These are phyloP conservation scores for Tipula helvola DNA, from an alignment of 2,888 invertebrate genomes.

Conservation along the genomic window DNA sequence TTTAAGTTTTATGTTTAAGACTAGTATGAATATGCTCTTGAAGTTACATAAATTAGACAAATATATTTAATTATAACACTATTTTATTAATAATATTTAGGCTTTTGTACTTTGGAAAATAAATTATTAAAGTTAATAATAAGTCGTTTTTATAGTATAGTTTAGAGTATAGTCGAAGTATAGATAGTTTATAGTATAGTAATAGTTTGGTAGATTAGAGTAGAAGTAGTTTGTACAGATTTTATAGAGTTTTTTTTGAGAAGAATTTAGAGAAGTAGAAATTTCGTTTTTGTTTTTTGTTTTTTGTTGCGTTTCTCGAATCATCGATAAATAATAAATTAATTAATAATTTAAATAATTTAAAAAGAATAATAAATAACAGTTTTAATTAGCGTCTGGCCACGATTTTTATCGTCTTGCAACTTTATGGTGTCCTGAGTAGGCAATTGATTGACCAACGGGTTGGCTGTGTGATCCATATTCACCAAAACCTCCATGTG, in stretches of 20 bases:
- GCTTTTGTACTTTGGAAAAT: neutral
- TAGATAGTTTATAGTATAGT: neutral
- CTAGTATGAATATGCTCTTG: neutral
- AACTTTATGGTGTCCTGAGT: constrained; percentile 37
- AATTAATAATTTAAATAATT: constrained; percentile 8
- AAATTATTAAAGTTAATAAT: neutral
- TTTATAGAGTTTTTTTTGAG: neutral
- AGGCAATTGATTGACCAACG: constrained; percentile 40
- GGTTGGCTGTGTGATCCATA: constrained; percentile 40
- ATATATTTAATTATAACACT: neutral
- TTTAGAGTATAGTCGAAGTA: neutral
- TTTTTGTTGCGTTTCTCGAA: neutral
- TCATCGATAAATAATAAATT: neutral
- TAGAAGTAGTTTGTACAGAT: neutral
- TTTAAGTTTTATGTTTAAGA: neutral
- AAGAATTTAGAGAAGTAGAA: neutral
- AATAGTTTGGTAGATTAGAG: neutral
- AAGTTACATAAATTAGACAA: neutral
- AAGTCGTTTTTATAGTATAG: neutral
- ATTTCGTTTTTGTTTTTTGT: neutral
- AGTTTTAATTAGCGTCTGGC: neutral
- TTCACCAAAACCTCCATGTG: constrained; percentile 40
- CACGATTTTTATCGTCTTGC: constrained; percentile 26
- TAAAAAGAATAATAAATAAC: constrained; percentile 5
- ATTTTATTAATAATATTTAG: neutral